Evolutionary conservation across 1,140 invertebrate species (phyloP), one percentile per base, ranked within the genome.

Genomic region (Caligus rogercresseyi): DNA sequence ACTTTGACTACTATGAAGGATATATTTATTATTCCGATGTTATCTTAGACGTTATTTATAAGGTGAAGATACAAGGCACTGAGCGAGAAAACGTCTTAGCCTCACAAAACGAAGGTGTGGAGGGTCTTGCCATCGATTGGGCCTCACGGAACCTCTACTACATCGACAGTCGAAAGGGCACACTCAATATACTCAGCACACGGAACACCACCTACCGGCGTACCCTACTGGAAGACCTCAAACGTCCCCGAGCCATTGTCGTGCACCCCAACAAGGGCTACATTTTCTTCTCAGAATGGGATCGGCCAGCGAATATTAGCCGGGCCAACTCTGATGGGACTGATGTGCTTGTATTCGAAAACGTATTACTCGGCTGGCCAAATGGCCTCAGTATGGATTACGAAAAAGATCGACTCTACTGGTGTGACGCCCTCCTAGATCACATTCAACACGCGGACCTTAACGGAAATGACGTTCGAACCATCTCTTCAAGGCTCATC

Each of bases 21-120:
- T 86, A 89, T 68, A 93, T 97, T 62, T 97, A 95, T 70, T 96
- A 93, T 74, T 95, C 91, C 1, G 93, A 97, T 71, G 92, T 96
- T 0, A 78, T 93, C n/a, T 86, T 94, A 74, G 89, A 94, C 72
- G 90, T 95, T 0, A 96, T 97, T 67, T 95, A 94, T 71, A 78
- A 90, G 54, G 84, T 63, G 15, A 63, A 63, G 54, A 63, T 57
- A 26, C 43, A 63, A 20, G 61, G 61, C 24, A n/a, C 68, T 77
- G 77, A 84, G 0, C 78, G 84, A 7, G 89, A 94, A 72, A 93
- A 92, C 57, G 89, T 96, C 0, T 71, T 97, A 18, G 89, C 91
- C 11, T 93, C 89, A 16, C 91, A 95, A 71, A 96, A 97, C 69
- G 92, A 96, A 75, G 90, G 90, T 0, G 92, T 98, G 0, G 93